Evolutionary conservation across 2,888 invertebrate genomes (phyloP).

Genomic region (Thysanoteuthis rhombus): DNA sequence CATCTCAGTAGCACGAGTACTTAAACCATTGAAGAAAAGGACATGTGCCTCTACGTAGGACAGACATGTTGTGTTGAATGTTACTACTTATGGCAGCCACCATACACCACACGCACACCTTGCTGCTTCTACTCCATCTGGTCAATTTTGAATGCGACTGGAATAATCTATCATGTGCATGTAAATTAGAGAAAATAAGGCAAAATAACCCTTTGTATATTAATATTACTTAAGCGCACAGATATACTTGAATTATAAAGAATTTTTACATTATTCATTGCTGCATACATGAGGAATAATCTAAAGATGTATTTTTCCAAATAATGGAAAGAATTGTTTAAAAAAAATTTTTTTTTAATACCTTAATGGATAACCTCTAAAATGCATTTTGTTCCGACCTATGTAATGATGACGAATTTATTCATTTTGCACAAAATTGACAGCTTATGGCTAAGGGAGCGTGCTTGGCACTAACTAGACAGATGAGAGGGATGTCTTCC

Average conservation of each 20-base stretch:
- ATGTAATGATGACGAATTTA: not conserved
- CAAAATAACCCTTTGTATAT: not conserved
- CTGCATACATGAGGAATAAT: not conserved
- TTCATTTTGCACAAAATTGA: not conserved
- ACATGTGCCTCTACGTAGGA: not conserved
- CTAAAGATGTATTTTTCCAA: not conserved
- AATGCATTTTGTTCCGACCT: not conserved
- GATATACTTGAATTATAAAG: not conserved
- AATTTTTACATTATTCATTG: not conserved
- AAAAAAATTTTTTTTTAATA: not conserved
- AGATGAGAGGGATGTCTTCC: not conserved
- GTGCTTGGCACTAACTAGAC: not conserved
- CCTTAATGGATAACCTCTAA: not conserved
- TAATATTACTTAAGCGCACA: not conserved
- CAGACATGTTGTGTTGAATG: not conserved
- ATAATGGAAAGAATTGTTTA: not conserved
- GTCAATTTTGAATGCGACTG: not conserved
- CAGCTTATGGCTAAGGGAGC: not conserved
- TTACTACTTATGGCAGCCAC: slow-evolving; percentile 12
- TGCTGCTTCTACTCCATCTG: not conserved
- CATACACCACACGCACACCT: not conserved
- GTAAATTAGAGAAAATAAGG: not conserved
- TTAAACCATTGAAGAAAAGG: not conserved
- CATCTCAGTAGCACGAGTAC: not conserved
- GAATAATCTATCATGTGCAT: not conserved